These are phyloP conservation scores for Hybognathus amarus DNA, from an alignment of 2,797 vertebrate genomes.

Conservation along the genomic window DNA sequence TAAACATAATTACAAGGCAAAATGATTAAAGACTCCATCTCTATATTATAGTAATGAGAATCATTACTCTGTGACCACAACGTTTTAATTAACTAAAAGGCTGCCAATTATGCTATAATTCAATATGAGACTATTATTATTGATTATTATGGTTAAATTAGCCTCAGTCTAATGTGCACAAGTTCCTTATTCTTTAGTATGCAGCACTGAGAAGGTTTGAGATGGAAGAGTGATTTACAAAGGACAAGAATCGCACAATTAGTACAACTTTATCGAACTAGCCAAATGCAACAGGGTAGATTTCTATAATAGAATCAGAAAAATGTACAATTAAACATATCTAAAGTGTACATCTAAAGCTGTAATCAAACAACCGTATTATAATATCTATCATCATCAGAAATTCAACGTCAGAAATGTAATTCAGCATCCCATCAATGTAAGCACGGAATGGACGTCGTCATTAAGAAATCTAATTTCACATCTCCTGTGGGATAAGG, in stretches of 20 bases:
- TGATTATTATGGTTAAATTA: conserved; percentile 75
- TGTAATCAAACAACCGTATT: conserved; percentile 34
- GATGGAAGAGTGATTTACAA: background rate
- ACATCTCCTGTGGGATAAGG: conserved; percentile 69
- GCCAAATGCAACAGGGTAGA: background rate
- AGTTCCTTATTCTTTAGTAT: conserved; percentile 3
- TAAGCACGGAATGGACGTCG: conserved; percentile 76
- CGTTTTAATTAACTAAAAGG: conserved; percentile 78
- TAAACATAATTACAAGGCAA: conserved; percentile 49
- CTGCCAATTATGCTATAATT: conserved; percentile 71
- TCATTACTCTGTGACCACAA: conserved; percentile 63
- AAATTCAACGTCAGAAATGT: conserved; percentile 60
- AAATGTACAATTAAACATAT: conserved; percentile 17
- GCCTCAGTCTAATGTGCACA: conserved; percentile 55
- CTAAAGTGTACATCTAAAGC: conserved; percentile 26
- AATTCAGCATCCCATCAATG: conserved; percentile 73
- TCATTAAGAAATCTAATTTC: conserved; percentile 82
- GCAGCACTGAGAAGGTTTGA: background rate
- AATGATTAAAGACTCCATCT: conserved; percentile 45
- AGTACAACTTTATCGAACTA: conserved; percentile 1
- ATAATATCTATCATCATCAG: conserved; percentile 75
- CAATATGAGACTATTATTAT: conserved; percentile 72
- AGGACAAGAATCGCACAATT: conserved; percentile 4
- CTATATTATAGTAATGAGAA: conserved; percentile 66
- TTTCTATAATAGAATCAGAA: conserved; percentile 20